Percentiles rank a stretch among this genome's conserved stretches.
Conservation (phyloP, 2,888 invertebrate genomes). For the Boloria euphrosyne region DNA sequence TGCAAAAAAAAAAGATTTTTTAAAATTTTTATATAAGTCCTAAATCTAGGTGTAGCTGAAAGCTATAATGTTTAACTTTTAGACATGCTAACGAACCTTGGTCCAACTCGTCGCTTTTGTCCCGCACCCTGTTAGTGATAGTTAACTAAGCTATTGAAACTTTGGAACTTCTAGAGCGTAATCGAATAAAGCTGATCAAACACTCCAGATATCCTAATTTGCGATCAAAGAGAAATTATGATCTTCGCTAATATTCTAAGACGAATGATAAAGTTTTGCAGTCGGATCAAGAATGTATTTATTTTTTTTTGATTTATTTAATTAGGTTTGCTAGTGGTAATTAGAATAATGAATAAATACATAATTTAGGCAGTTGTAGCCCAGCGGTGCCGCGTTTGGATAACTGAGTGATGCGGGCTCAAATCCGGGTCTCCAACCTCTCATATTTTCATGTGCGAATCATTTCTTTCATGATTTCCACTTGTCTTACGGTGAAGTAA, state of each 20-base stretch:
- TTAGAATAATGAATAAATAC: too few species aligned
- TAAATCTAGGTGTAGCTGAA: constrained; percentile 11
- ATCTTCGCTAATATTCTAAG: constrained; percentile 5
- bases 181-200: constrained; percentile 23
- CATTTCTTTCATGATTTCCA: too few species aligned
- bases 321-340: too few species aligned
- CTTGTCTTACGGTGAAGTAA: too few species aligned
- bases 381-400: too few species aligned
- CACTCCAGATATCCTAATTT: constrained; percentile 21
- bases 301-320: too few species aligned
- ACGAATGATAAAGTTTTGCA: constrained; percentile 1
- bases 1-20: background rate
- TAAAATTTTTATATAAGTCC: background rate
- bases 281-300: too few species aligned
- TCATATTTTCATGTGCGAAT: too few species aligned
- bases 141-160: constrained; percentile 20
- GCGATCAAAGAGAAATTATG: constrained; percentile 16
- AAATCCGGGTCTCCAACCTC: too few species aligned
- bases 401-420: too few species aligned
- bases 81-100: constrained; percentile 23
- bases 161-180: constrained; percentile 20
- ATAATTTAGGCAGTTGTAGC: too few species aligned
- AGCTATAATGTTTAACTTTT: constrained; percentile 18
- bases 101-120: constrained; percentile 18
- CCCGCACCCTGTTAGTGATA: constrained; percentile 16